These are phyloP conservation scores for Liposcelis brunnea DNA, from an alignment of 2,888 invertebrate genomes.

Conservation along the genomic window DNA sequence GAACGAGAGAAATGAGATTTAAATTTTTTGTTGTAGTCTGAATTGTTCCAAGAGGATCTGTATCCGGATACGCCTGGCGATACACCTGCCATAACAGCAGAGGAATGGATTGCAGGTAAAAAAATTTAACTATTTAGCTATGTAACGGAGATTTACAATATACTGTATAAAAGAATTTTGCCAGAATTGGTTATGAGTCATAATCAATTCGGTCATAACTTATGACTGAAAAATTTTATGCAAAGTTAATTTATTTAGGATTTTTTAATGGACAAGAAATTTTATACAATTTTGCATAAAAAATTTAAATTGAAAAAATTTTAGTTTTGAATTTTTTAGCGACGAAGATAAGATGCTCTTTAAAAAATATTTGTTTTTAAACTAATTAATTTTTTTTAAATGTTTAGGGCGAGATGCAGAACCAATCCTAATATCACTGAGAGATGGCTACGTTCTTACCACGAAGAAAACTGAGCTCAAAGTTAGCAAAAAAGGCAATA, in stretches of 20 bases:
- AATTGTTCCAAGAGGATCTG: slow-evolving; percentile 91
- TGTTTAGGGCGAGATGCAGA: slow-evolving; percentile 44
- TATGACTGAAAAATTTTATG: no score
- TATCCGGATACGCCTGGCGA: slow-evolving; percentile 91
- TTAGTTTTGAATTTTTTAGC: background rate
- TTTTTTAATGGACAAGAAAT: no score
- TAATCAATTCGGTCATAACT: no score
- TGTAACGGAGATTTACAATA: no score
- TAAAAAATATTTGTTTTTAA: background rate
- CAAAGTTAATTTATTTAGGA: no score
- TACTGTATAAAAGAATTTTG: no score
- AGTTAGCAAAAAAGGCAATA: slow-evolving; percentile 62
- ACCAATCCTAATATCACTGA: slow-evolving; percentile 78
- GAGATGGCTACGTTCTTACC: slow-evolving; percentile 53
- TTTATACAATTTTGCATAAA: no score
- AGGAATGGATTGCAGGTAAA: slow-evolving; percentile 80
- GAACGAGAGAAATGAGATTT: no score
- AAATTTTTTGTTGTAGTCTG: slow-evolving; percentile 43
- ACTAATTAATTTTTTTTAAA: background rate
- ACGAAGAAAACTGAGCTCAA: slow-evolving; percentile 42
- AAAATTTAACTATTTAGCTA: no score
- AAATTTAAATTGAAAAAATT: background rate
- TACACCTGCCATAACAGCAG: slow-evolving; percentile 72
- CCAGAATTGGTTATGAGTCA: no score
- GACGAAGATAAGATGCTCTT: background rate